These are phyloP conservation scores for Pollimyrus isidori DNA, from an alignment of 2,113 vertebrate genomes.

Conservation along the genomic window DNA sequence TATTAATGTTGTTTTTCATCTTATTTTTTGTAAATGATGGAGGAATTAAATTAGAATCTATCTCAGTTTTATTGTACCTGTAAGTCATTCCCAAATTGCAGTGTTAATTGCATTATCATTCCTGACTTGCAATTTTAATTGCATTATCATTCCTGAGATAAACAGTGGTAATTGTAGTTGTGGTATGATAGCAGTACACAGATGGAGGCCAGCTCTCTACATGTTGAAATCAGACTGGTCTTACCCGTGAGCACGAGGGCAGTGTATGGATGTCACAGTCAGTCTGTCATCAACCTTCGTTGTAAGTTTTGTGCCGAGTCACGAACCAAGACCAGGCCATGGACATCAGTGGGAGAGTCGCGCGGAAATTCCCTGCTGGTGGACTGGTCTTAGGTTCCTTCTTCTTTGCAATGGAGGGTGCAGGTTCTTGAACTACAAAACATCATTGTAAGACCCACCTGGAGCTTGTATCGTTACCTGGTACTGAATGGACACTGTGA, in stretches of 20 bases:
- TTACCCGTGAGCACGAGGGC: background rate
- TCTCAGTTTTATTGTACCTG: background rate
- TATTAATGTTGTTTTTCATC: background rate
- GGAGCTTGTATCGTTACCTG: background rate
- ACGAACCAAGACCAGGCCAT: constrained; percentile 45
- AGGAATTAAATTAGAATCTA: background rate
- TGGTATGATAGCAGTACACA: background rate
- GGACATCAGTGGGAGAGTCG: constrained; percentile 24
- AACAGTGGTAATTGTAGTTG: background rate
- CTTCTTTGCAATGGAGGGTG: background rate
- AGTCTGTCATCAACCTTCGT: background rate
- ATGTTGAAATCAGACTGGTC: background rate
- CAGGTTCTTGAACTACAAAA: background rate
- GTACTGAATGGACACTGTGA: background rate
- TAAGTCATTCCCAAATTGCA: background rate
- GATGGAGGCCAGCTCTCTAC: too few species aligned
- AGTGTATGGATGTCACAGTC: background rate
- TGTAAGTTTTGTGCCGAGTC: constrained; percentile 12
- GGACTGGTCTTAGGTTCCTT: constrained; percentile 15
- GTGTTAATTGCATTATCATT: background rate
- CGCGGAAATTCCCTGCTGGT: constrained; percentile 25
- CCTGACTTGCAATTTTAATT: background rate
- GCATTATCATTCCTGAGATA: background rate
- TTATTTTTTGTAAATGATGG: background rate
- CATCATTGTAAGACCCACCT: background rate